Evolutionary conservation across 30 jellyfish, hydroid and myxozoan species (phyloP).

Genomic region (Aurelia coerulea): DNA sequence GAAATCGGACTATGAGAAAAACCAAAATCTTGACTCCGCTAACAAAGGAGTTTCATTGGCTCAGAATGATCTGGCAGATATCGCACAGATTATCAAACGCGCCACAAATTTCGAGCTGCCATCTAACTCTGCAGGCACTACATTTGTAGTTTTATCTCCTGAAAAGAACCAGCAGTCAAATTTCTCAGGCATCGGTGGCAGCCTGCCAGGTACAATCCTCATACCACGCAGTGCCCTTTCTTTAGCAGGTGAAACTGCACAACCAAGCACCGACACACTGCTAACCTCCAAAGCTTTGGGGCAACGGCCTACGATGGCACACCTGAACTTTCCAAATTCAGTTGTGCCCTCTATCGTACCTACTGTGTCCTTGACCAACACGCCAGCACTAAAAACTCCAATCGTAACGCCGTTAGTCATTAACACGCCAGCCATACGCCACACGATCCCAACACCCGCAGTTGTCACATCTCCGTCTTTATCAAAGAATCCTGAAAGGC

Average conservation of each 20-base stretch:
- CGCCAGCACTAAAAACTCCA: conserved; percentile 34
- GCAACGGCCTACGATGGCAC: conserved; percentile 12
- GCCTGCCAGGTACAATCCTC: background rate
- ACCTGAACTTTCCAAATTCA: background rate
- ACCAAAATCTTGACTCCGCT: background rate
- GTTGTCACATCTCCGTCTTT: background rate
- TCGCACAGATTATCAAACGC: conserved; percentile 23
- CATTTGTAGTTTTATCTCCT: background rate
- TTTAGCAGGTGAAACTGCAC: background rate
- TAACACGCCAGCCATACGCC: background rate
- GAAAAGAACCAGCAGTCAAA: background rate
- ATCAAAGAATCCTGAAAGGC: conserved; percentile 19
- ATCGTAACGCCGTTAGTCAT: conserved; percentile 35
- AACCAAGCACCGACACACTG: background rate
- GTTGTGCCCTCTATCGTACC: conserved; percentile 11
- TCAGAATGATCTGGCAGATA: conserved; percentile 17
- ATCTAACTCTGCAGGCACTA: background rate
- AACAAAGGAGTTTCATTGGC: background rate
- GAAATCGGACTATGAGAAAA: background rate
- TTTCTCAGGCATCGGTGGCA: background rate
- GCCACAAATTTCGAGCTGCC: conserved; percentile 28
- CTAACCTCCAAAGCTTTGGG: too few relatives aligned
- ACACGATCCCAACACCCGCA: background rate
- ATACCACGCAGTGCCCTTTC: background rate
- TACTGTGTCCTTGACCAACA: conserved; percentile 9